phyloP scores from a whole-genome alignment of 2,888 invertebrate genomes.

The Troilus luridus region DNA sequence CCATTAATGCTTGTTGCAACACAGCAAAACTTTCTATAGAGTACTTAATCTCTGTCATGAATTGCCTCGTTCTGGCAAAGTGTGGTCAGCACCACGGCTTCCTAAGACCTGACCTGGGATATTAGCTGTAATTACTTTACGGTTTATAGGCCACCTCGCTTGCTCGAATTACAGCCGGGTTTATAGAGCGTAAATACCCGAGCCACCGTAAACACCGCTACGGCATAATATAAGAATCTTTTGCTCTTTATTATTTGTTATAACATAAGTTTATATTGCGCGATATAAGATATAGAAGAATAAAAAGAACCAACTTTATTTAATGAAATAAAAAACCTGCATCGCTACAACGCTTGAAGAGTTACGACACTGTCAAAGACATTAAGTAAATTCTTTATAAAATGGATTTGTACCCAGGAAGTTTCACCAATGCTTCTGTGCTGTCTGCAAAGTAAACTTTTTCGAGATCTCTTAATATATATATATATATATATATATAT shows the following conservation, averaged over 20 bases:
- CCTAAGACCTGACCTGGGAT: background rate
- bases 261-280: background rate
- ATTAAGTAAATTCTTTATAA: too few species aligned
- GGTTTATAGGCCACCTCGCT: constrained; percentile 7
- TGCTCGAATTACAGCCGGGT: background rate
- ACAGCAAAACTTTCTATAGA: background rate
- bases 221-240: background rate
- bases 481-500: too few species aligned
- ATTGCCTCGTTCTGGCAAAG: background rate
- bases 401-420: too few species aligned
- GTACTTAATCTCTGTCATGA: background rate
- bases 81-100: background rate
- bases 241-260: background rate
- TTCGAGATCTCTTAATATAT: too few species aligned
- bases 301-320: too few species aligned
- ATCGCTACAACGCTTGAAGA: too few species aligned
- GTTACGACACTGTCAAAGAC: too few species aligned
- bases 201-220: background rate
- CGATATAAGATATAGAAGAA: background rate
- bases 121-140: constrained; percentile 18
- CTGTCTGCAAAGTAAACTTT: too few species aligned
- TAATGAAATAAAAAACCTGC: too few species aligned
- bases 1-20: background rate
- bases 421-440: too few species aligned
- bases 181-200: constrained; percentile 29